These are phyloP conservation scores for Pituophis catenifer DNA, from an alignment of 2,113 vertebrate genomes.

Conservation along the genomic window DNA sequence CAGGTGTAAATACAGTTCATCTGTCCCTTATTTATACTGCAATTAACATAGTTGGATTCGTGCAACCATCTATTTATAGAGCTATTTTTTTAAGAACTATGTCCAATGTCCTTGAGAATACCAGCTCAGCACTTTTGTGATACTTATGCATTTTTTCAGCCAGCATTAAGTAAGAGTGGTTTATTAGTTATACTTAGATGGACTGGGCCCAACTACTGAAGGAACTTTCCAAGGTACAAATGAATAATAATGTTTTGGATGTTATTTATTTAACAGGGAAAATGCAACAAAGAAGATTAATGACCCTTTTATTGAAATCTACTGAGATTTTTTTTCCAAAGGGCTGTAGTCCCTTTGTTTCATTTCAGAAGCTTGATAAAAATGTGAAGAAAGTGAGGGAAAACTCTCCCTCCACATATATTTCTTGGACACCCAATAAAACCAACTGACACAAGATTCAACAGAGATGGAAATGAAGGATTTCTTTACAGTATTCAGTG, in stretches of 20 bases:
- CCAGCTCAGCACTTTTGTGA: conserved; percentile 10
- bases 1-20: background rate
- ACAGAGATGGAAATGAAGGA: background rate
- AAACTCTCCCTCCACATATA: background rate
- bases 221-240: background rate
- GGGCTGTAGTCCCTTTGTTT: background rate
- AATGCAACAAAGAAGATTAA: background rate
- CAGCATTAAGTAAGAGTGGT: background rate
- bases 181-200: conserved; percentile 21
- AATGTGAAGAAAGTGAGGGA: background rate
- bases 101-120: background rate
- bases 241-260: background rate
- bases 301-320: background rate
- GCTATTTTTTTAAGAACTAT: conserved; percentile 15
- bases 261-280: conserved; percentile 18
- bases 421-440: background rate
- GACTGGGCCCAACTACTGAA: background rate
- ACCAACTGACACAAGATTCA: background rate
- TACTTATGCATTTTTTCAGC: background rate
- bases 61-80: conserved; percentile 29
- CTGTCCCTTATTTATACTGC: conserved; percentile 28
- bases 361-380: background rate
- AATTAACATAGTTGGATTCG: conserved; percentile 38
- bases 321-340: background rate
- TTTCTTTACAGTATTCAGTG: background rate